phyloP scores from a whole-genome alignment of 2,113 vertebrate species.

The Oriolus oriolus region DNA sequence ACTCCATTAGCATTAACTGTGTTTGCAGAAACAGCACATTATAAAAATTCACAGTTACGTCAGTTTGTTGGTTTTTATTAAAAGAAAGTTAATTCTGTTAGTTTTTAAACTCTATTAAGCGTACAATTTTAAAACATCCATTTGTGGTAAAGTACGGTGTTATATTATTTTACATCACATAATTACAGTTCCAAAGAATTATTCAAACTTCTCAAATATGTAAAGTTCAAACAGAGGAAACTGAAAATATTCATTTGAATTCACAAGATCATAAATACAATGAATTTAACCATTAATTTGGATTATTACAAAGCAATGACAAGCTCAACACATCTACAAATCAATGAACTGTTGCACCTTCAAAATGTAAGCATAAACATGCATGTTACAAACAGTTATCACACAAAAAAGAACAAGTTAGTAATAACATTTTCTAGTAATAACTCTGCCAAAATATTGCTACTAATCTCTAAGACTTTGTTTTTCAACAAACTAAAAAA shows the following conservation, averaged over 20 bases:
- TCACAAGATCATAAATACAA: not conserved
- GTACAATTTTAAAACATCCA: not conserved
- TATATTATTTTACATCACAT: not conserved
- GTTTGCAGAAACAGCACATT: not conserved
- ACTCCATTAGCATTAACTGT: not conserved
- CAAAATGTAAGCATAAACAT: conserved; percentile 41
- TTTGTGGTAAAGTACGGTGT: not conserved
- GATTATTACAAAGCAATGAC: conserved; percentile 30
- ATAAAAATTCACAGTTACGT: not conserved
- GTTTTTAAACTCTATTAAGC: conserved; percentile 13
- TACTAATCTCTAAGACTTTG: not conserved
- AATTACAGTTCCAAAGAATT: conserved; percentile 5
- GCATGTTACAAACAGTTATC: conserved; percentile 9
- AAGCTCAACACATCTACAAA: not conserved
- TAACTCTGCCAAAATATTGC: conserved; percentile 1
- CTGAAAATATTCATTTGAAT: not conserved
- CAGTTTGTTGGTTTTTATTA: not conserved
- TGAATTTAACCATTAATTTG: not conserved
- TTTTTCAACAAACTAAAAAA: not conserved
- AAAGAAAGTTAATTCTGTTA: conserved; percentile 47
- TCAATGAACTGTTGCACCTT: not conserved
- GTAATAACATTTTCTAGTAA: conserved; percentile 11
- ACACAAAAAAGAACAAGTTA: conserved; percentile 41
- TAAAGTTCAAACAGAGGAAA: not conserved
- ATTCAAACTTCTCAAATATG: not conserved